Base-by-base conservation (phyloP, 1,140 invertebrate genomes). In the Drosophila serrata region DNA sequence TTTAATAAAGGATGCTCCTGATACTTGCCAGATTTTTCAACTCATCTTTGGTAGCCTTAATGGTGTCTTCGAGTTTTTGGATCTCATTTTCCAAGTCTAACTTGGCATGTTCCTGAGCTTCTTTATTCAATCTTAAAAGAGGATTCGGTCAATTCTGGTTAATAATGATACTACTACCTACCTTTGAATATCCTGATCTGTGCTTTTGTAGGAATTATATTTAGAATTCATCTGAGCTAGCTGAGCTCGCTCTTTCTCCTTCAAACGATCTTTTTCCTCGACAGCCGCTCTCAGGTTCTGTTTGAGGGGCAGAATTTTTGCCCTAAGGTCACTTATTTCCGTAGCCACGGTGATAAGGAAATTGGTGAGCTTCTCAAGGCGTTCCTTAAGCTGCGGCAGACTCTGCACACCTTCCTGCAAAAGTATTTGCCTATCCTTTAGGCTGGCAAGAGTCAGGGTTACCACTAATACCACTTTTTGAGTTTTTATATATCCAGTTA, bases 271-370 rank as follows among this genome's bases (percentile, higher is more conserved):
- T 61, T 95, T 94, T 40, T 93, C 85, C 2, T 90, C 74, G 45
- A 93, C 76, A 19, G 86, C 90, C 1, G 64, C 45, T 24, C 88
- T 81, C 3, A 95, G 84, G 39, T 94, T 75, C 5, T 90, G 80
- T 35, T 94, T 93, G 17, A 94, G 80, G 0, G 79, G 72, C n/a
- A 91, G 82, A 6, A 95, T 76, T 64, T 94, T 84, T 3, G 93
- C 64, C 40, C 91, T 27, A 86, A 84, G 31, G 62, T 84, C n/a
- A 78, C 58, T n/a, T 93, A 91, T 53, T 87, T 93, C 62, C 59
- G 79, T 37, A 75, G 78, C 9, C 94, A 91, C 69, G 93, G 92
- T 29, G 82, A 90, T 48, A 82, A 93, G 69, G 93, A 93, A 46
- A 11, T 63, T 68, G 2, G 31, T 59, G 0, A 76, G 60, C 56